phyloP scores from a whole-genome alignment of 37 sponge, comb jelly and placozoan species.

The Axinella damicornis region DNA sequence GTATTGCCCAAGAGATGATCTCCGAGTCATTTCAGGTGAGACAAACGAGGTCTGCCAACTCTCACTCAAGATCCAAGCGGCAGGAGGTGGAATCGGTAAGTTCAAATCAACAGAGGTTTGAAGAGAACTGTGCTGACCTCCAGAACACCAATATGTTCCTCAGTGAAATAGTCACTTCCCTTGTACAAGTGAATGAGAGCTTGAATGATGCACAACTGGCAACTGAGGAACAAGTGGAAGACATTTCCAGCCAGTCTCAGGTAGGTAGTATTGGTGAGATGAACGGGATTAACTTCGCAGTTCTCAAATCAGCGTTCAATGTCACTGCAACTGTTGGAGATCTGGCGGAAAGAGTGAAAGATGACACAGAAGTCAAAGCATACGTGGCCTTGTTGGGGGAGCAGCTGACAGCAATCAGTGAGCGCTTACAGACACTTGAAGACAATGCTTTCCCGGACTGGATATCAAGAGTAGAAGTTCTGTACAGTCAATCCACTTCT shows the following conservation, averaged over 20 bases:
- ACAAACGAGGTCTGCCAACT: too few species aligned
- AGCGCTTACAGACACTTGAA: background rate
- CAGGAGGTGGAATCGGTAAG: background rate
- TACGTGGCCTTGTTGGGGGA: background rate
- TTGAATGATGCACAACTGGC: too few species aligned
- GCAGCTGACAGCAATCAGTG: background rate
- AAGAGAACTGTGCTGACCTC: constrained; percentile 9
- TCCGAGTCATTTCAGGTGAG: too few species aligned
- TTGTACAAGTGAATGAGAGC: background rate
- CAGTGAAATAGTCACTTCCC: background rate
- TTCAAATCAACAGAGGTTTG: background rate
- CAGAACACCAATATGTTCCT: constrained; percentile 4
- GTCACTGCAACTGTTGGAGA: background rate
- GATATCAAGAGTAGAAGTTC: constrained; percentile 21
- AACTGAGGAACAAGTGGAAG: too few species aligned
- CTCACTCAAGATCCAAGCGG: too few species aligned
- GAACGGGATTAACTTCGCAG: background rate
- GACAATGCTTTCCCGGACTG: constrained; percentile 19
- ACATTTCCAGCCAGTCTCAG: too few species aligned
- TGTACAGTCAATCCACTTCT: background rate
- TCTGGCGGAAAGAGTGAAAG: background rate
- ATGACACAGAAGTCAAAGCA: too few species aligned
- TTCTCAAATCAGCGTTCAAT: constrained; percentile 17
- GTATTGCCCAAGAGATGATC: too few species aligned
- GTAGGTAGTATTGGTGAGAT: background rate